Conservation (phyloP, 2,113 vertebrate species). For the Melanostigma gelatinosum region DNA sequence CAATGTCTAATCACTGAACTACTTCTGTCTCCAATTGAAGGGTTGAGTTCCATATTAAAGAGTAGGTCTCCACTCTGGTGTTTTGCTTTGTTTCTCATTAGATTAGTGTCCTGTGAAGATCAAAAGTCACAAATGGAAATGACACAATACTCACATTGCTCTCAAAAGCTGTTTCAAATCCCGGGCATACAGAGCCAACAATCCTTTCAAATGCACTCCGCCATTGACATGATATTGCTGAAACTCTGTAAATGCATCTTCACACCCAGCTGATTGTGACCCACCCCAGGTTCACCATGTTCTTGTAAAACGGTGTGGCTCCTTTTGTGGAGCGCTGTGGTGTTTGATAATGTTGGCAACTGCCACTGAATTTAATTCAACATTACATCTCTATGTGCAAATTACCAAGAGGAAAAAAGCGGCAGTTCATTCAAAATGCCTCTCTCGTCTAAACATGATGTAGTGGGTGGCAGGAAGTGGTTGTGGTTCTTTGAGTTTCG, state of each 20-base stretch:
- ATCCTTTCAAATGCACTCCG: background rate
- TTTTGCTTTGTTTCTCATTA: conserved; percentile 10
- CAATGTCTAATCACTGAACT: conserved; percentile 10
- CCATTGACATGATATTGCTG: background rate
- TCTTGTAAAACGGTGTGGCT: conserved; percentile 3
- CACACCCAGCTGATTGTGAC: conserved; percentile 8
- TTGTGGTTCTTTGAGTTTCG: conserved; percentile 39
- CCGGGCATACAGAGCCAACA: background rate
- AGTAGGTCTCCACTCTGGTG: background rate
- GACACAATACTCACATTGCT: background rate
- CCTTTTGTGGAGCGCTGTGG: conserved; percentile 2
- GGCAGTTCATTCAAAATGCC: conserved; percentile 39
- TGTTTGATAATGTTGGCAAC: background rate
- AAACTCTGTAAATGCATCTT: background rate
- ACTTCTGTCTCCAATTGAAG: background rate
- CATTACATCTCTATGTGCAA: conserved; percentile 17
- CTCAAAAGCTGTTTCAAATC: conserved; percentile 1
- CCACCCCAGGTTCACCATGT: background rate
- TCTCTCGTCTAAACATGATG: conserved; percentile 41
- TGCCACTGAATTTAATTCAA: conserved; percentile 29
- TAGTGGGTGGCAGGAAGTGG: conserved; percentile 43
- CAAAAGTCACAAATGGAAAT: background rate
- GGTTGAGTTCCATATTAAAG: background rate
- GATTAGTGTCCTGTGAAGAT: background rate
- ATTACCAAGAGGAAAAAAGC: conserved; percentile 5